Conservation (phyloP, 2,113 vertebrate species). For the Clarias gariepinus region DNA sequence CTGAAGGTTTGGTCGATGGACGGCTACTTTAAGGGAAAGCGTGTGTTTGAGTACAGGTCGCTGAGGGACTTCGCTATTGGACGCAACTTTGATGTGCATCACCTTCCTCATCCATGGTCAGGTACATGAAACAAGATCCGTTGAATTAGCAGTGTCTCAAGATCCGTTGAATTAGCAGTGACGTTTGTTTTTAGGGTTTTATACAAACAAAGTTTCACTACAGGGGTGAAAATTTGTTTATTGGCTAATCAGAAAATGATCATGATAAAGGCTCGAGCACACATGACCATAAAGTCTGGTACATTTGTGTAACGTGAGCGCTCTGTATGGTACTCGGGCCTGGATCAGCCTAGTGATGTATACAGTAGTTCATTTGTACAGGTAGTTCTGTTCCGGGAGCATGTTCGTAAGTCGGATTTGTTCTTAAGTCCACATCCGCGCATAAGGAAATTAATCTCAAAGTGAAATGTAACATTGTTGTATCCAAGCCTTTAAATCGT, state of each 20-base stretch:
- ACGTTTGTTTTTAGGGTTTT: neutral
- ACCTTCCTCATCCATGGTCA: conserved; percentile 82
- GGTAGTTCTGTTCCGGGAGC: too few species aligned
- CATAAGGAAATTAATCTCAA: too few species aligned
- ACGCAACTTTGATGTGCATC: conserved; percentile 88
- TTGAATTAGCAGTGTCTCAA: neutral
- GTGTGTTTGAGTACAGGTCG: conserved; percentile 86
- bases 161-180: conserved; percentile 39
- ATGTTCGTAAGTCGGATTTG: too few species aligned
- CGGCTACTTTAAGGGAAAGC: conserved; percentile 87
- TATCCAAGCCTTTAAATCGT: too few species aligned
- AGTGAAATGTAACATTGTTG: too few species aligned
- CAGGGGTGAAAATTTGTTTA: neutral
- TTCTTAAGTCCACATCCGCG: too few species aligned
- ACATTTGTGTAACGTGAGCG: too few species aligned
- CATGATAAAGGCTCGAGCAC: neutral
- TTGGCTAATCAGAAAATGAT: neutral
- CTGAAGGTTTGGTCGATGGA: conserved; percentile 95
- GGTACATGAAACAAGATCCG: conserved; percentile 62
- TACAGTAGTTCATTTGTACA: too few species aligned
- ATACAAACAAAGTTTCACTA: neutral
- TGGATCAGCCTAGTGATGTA: too few species aligned
- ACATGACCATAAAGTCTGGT: too few species aligned
- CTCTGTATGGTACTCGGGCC: too few species aligned
- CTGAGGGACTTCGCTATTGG: conserved; percentile 87